phyloP scores from a whole-genome alignment of 92 coral and sea anemone species.

The Bergia puertoricense region DNA sequence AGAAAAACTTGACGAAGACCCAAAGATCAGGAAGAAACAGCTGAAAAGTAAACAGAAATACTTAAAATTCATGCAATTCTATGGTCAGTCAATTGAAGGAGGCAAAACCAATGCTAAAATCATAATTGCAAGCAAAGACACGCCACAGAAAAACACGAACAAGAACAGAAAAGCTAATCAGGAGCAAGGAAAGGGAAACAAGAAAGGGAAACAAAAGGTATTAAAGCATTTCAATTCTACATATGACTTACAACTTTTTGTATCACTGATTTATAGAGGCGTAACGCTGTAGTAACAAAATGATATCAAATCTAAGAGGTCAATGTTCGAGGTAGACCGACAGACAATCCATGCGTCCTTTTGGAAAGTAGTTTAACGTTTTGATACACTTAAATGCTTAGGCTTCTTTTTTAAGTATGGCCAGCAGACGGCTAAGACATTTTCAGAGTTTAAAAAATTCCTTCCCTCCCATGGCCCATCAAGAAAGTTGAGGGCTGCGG shows the following conservation, averaged over 20 bases:
- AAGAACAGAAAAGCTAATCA: slow-evolving; percentile 30
- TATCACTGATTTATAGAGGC: neutral
- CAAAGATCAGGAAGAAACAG: slow-evolving; percentile 1
- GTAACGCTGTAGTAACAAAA: neutral
- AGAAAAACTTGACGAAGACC: slow-evolving; percentile 50
- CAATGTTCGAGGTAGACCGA: too few relatives aligned
- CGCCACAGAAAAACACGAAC: neutral
- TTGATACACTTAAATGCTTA: too few relatives aligned
- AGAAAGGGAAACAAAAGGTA: slow-evolving; percentile 27
- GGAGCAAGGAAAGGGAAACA: slow-evolving; percentile 35
- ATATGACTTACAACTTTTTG: neutral
- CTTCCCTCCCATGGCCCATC: too few relatives aligned
- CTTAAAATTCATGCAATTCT: slow-evolving; percentile 39
- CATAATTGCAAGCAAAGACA: slow-evolving; percentile 31
- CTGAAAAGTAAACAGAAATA: slow-evolving; percentile 28
- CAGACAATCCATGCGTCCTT: too few relatives aligned
- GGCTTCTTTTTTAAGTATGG: too few relatives aligned
- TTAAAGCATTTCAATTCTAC: neutral
- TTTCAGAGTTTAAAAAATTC: too few relatives aligned
- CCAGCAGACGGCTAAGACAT: too few relatives aligned
- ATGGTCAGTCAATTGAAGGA: slow-evolving; percentile 62
- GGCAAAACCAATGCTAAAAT: slow-evolving; percentile 37
- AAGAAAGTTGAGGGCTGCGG: too few relatives aligned
- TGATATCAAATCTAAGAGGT: neutral
- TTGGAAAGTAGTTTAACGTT: too few relatives aligned